Percentiles rank a stretch among this genome's conserved stretches.
phyloP scores from a whole-genome alignment of 2,113 vertebrate genomes.

The Alligator mississippiensis region DNA sequence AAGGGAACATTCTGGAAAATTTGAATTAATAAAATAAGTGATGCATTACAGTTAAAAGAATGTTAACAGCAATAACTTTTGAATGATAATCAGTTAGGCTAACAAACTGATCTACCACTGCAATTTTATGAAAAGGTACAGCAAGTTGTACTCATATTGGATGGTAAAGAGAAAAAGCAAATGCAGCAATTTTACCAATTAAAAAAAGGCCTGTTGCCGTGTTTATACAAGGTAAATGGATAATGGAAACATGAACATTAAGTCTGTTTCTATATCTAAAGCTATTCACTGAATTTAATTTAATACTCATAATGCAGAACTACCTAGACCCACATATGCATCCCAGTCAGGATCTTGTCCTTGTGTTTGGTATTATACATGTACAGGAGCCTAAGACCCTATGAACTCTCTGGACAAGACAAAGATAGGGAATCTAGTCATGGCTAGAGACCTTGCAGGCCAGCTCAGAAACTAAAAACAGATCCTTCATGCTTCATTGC shows the following conservation, averaged over 20 bases:
- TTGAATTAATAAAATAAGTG: neutral
- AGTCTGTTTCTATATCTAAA: too few species aligned
- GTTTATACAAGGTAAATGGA: too few species aligned
- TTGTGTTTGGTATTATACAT: neutral
- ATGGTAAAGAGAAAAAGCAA: too few species aligned
- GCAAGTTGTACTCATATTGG: too few species aligned
- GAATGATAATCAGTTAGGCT: too few species aligned
- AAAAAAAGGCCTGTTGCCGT: too few species aligned
- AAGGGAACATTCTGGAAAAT: neutral
- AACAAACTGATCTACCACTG: too few species aligned
- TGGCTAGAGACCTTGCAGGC: accelerated
- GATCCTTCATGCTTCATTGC: neutral
- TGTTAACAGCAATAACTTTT: neutral
- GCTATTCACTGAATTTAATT: neutral
- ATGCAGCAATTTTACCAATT: too few species aligned
- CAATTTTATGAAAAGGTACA: too few species aligned
- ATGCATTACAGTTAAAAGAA: neutral
- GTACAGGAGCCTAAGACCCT: neutral
- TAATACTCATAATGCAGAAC: neutral
- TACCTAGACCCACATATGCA: neutral
- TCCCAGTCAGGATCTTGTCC: neutral
- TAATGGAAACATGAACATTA: too few species aligned
- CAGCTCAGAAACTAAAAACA: neutral
- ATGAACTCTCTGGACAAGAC: neutral
- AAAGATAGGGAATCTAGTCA: neutral